These are phyloP conservation scores for Beroe forskalii DNA, from an alignment of 37 sponge, comb jelly and placozoan genomes.

Conservation along the genomic window DNA sequence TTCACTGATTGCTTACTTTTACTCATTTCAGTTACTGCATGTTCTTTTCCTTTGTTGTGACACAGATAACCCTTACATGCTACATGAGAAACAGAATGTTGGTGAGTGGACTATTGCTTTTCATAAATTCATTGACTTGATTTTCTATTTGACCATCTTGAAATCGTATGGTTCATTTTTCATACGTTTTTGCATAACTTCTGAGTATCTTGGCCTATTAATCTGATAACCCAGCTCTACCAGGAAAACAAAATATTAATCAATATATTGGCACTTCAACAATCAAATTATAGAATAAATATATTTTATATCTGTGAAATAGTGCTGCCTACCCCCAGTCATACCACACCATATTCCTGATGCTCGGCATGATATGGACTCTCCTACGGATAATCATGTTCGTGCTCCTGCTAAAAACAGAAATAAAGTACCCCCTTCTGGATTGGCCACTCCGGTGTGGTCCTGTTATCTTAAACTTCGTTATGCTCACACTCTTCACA, in stretches of 20 bases:
- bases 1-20: too few relatives aligned
- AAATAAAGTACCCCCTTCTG: not conserved
- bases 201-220: too few relatives aligned
- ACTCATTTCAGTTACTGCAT: not conserved
- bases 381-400: not conserved
- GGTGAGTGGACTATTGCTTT: not conserved
- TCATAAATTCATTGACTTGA: not conserved
- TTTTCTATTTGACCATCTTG: too few relatives aligned
- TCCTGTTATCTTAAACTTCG: conserved; percentile 18
- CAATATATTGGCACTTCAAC: too few relatives aligned
- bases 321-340: not conserved
- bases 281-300: too few relatives aligned
- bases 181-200: too few relatives aligned
- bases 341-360: conserved; percentile 1
- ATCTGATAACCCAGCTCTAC: too few relatives aligned
- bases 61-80: not conserved
- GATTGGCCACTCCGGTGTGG: conserved; percentile 27
- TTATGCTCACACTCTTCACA: not conserved
- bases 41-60: not conserved
- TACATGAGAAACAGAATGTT: not conserved
- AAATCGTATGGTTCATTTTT: too few relatives aligned
- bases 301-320: too few relatives aligned
- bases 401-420: not conserved
- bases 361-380: not conserved
- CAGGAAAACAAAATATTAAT: too few relatives aligned